Evolutionary conservation across 2,888 invertebrate genomes (phyloP).

Genomic region (Bombylius major): DNA sequence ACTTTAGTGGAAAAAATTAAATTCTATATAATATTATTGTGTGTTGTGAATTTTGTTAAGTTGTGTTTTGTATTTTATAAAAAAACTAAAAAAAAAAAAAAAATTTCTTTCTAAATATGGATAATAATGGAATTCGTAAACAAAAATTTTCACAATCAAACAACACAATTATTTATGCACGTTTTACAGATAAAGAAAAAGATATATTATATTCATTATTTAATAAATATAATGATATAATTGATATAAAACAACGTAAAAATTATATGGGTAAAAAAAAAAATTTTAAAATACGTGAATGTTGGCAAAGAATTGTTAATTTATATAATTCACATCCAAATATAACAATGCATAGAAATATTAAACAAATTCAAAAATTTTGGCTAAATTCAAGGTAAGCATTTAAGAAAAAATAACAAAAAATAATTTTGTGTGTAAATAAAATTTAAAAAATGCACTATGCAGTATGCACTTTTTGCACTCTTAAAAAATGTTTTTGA

Average conservation of each 20-base stretch:
- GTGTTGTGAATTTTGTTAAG: no score
- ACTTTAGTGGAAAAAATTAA: no score
- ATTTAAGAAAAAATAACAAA: neutral
- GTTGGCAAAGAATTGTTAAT: slow-evolving; percentile 33
- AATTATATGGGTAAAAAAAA: slow-evolving; percentile 24
- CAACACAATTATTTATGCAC: slow-evolving; percentile 15
- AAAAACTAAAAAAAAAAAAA: no score
- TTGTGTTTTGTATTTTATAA: no score
- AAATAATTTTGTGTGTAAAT: no score
- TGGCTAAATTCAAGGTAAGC: slow-evolving; percentile 35
- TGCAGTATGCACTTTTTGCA: no score
- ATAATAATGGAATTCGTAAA: no score
- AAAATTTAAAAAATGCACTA: no score
- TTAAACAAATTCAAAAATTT: slow-evolving; percentile 36
- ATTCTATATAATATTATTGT: no score
- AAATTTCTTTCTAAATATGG: no score
- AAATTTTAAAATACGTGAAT: slow-evolving; percentile 31
- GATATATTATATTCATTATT: slow-evolving; percentile 30
- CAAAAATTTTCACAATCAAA: no score
- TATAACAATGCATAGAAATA: slow-evolving; percentile 27
- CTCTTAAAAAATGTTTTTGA: no score
- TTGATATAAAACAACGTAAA: slow-evolving; percentile 34
- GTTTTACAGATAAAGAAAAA: slow-evolving; percentile 34
- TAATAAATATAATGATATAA: slow-evolving; percentile 31
- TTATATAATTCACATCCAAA: slow-evolving; percentile 31